Conservation (phyloP, 2,797 vertebrate species). For the Muscicapa comitata region DNA sequence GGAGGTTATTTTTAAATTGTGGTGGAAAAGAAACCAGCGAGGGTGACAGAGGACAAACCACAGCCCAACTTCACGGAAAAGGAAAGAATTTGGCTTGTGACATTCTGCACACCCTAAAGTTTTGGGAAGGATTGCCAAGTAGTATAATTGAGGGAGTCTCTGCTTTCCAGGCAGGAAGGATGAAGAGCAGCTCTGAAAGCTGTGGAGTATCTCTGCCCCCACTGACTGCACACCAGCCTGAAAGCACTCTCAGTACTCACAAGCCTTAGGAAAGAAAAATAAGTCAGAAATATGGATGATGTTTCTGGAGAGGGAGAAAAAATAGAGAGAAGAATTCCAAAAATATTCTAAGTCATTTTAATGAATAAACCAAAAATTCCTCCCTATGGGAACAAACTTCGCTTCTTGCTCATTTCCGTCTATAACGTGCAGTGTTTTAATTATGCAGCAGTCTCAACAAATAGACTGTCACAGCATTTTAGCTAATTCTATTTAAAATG, state of each 20-base stretch:
- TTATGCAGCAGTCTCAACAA: constrained; percentile 37
- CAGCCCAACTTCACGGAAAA: background rate
- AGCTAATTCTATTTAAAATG: constrained; percentile 9
- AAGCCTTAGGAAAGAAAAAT: background rate
- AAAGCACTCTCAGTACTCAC: background rate
- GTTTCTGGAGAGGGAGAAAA: background rate
- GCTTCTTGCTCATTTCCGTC: background rate
- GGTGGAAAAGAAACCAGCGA: background rate
- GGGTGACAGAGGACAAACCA: background rate
- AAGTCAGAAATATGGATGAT: background rate
- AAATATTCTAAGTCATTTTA: background rate
- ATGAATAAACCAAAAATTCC: background rate
- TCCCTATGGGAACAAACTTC: background rate
- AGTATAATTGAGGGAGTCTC: background rate
- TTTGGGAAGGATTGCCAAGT: background rate
- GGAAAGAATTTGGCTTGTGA: background rate
- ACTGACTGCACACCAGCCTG: background rate
- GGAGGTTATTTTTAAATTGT: background rate
- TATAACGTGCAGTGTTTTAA: constrained; percentile 20
- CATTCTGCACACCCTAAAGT: background rate
- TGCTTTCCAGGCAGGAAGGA: background rate
- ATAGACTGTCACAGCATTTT: background rate
- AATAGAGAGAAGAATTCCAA: background rate
- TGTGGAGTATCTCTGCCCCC: background rate
- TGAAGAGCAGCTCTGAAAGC: background rate